These are phyloP conservation scores for Drosophila virilis DNA, from an alignment of 1,140 invertebrate species.

Conservation along the genomic window DNA sequence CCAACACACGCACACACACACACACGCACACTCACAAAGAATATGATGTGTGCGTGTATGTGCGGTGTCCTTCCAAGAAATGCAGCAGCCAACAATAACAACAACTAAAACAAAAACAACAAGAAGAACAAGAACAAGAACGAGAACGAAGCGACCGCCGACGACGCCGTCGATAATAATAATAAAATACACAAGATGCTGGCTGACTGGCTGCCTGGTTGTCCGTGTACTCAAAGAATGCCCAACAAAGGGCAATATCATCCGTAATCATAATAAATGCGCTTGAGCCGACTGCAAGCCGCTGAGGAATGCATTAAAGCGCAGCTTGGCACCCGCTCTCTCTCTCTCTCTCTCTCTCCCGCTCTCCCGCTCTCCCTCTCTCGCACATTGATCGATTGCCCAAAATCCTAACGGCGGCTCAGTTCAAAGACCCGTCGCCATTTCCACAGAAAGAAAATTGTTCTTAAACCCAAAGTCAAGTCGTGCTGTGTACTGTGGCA, in stretches of 20 bases:
- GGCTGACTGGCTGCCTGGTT: conserved; percentile 2
- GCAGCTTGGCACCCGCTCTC: conserved; percentile 13
- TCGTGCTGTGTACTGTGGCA: conserved; percentile 55
- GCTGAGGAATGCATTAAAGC: conserved; percentile 68
- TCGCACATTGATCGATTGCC: conserved; percentile 72
- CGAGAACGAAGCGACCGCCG: conserved; percentile 61
- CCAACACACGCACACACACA: conserved; percentile 28
- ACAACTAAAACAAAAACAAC: neutral
- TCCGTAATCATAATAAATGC: conserved; percentile 80
- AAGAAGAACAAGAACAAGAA: conserved; percentile 10
- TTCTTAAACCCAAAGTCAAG: conserved; percentile 78
- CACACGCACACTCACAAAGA: conserved; percentile 55
- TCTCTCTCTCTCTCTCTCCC: conserved; percentile 12
- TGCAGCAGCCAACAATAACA: conserved; percentile 55
- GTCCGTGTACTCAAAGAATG: conserved; percentile 43
- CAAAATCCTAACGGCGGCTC: conserved; percentile 68
- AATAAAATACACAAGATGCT: conserved; percentile 59
- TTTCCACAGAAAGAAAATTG: conserved; percentile 66
- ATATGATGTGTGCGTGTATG: conserved; percentile 38
- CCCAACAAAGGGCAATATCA: conserved; percentile 78
- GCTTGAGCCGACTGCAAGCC: conserved; percentile 52
- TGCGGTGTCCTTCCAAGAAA: conserved; percentile 77
- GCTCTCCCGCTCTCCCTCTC: neutral
- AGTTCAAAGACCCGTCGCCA: conserved; percentile 67
- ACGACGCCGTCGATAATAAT: conserved; percentile 62